Conservation (phyloP, 1,140 invertebrate species). For the Seison nebaliae region DNA sequence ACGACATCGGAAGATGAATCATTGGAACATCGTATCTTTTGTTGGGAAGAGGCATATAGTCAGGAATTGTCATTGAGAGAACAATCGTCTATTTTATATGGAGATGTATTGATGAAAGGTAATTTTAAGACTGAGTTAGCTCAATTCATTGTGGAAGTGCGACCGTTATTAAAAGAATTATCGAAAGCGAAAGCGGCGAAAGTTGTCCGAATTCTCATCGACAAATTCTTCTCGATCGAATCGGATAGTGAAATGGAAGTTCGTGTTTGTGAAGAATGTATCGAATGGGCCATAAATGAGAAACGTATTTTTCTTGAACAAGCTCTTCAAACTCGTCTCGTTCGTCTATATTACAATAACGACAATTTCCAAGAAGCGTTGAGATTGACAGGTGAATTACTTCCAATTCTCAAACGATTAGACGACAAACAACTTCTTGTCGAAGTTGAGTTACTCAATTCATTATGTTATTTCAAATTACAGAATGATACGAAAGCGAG, state of each 20-base stretch:
- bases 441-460: constrained; percentile 74
- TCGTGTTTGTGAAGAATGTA: constrained; percentile 58
- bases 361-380: constrained; percentile 1
- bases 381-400: constrained; percentile 39
- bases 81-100: too few species aligned
- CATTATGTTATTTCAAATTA: constrained; percentile 88
- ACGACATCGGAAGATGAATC: too few species aligned
- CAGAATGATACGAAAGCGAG: constrained; percentile 81
- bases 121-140: constrained; percentile 41
- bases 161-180: constrained; percentile 64
- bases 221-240: constrained; percentile 85
- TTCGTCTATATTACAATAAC: constrained; percentile 11
- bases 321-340: constrained; percentile 43
- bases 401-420: constrained; percentile 84
- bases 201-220: constrained; percentile 72
- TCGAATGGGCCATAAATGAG: constrained; percentile 94
- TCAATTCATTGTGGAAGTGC: constrained; percentile 62
- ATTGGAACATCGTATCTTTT: too few species aligned
- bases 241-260: constrained; percentile 37
- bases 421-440: constrained; percentile 96
- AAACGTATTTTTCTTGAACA: constrained; percentile 82
- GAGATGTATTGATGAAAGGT: constrained; percentile 1
- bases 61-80: too few species aligned
- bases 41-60: too few species aligned
- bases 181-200: constrained; percentile 98